Base-by-base conservation (phyloP, 2,888 invertebrate species). In the Nysson spinosus region DNA sequence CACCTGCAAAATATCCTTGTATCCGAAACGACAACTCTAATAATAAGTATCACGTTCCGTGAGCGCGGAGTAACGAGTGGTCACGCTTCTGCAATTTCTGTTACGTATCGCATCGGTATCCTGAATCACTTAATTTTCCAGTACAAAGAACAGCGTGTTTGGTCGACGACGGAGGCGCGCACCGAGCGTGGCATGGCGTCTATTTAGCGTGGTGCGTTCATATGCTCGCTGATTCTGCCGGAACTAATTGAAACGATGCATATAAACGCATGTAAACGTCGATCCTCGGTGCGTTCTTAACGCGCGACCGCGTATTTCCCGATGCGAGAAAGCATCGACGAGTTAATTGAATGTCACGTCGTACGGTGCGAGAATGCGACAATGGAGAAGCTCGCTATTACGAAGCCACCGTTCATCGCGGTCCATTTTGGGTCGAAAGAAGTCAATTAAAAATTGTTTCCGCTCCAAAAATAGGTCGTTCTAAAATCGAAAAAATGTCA, bases 171-270 rank as follows among this genome's bases (percentile, higher is more conserved):
- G 35, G 22, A 43, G n/a, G 11, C 37, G 24, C 30, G 5, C 30
- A 34, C 20, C 22, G 54, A 54, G 22, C 24, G 32, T 14, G 24
- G n/a, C n/a, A n/a, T n/a, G 17, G n/a, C 37, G 32, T 26, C 46
- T 37, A 40, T 40, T 49, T 34, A 43, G 39, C 39, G 44, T 50
- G 44, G 12, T 32, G 44, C 26, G 39, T 42, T 32, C 47, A 16
- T 37, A 35, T 37, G 40, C 19, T 28, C 37, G 30, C 24, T 16
- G 50, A n/a, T 20, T 60, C 40, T 30, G 35, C 26, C 50, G 47
- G 32, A 49, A 47, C 52, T 57, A 52, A 64, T 54, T 50, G 46
- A 46, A 55, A 34, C 40, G 11, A 26, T 34, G 46, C 22, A 43
- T 44, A 19, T 44, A 49, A 55, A 49, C 30, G 49, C 32, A 20